These are phyloP conservation scores for Drosophila mercatorum DNA, from an alignment of 2,888 invertebrate species.

Conservation along the genomic window DNA sequence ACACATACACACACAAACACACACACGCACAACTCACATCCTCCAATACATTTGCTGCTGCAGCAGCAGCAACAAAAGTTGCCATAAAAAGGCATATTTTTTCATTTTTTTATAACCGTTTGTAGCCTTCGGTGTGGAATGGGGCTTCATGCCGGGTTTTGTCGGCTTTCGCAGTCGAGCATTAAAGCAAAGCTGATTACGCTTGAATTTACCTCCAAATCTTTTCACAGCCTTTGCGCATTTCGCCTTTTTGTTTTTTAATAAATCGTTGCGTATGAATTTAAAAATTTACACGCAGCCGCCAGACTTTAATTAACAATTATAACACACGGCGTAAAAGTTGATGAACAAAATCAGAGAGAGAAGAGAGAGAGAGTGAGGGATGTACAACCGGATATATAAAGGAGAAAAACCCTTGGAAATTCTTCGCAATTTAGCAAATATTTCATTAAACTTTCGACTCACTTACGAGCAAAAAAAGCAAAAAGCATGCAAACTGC, in stretches of 20 bases:
- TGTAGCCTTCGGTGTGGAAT: constrained; percentile 2
- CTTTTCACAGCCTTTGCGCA: constrained; percentile 16
- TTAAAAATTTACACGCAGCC: constrained; percentile 35
- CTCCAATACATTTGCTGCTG: constrained; percentile 3
- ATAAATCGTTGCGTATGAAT: constrained; percentile 23
- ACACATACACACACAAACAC: constrained; percentile 5
- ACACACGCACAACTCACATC: not conserved
- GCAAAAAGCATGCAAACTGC: constrained; percentile 27
- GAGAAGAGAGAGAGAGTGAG: not conserved
- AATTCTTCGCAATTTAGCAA: constrained; percentile 41
- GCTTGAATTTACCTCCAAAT: constrained; percentile 28
- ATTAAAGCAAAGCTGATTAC: constrained; percentile 47
- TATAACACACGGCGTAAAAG: constrained; percentile 7
- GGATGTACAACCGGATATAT: not conserved
- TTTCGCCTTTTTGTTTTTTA: constrained; percentile 6
- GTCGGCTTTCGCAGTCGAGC: constrained; percentile 2
- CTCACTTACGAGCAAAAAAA: constrained; percentile 5
- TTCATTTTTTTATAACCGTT: constrained; percentile 27
- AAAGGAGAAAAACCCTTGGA: constrained; percentile 5
- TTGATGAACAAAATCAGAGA: not conserved
- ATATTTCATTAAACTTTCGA: constrained; percentile 65
- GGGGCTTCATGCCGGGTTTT: not conserved
- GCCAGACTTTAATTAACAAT: constrained; percentile 55
- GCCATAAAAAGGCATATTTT: constrained; percentile 47
- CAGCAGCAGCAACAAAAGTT: constrained; percentile 22